Evolutionary conservation across 2,797 vertebrate species (phyloP), one percentile per base, ranked within the genome.

Genomic region (Acrocephalus scirpaceus): DNA sequence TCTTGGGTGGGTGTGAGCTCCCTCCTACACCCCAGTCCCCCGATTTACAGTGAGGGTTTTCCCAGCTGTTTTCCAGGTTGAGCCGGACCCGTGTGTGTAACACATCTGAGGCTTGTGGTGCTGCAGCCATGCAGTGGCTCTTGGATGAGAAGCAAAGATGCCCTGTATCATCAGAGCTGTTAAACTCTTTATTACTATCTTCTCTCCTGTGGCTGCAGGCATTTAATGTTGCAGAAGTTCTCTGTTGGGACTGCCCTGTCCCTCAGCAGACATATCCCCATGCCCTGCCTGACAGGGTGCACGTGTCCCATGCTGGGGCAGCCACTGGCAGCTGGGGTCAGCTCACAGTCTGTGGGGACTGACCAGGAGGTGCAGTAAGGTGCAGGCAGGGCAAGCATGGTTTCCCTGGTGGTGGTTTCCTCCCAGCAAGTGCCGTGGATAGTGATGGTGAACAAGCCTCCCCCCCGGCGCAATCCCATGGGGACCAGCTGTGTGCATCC

Each of bases 341-440:
- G 72, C 5, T 0, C 40, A 14, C 2, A 30, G 57, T 61, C 13
- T 18, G 48, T 34, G 50, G 40, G 29, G 18, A 23, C 56, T 77
- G 48, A 61, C 20, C 73, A 54, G 40, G 56, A n/a, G 13, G 7
- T 78, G 30, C 62, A 56, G 13, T 32, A 30, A 44, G 65, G n/a
- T 19, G 67, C 26, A 38, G 2, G 2, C 3, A 12, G 25, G 40
- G 14, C 0, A 0, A 58, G 14, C 0, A 1, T 57, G 30, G 20
- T 73, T 86, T 71, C 38, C 53, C 38, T 7, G 10, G 25, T 11
- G 1, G 13, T n/a, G 9, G 23, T 48, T 76, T 86, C 38, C 66
- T 87, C 60, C 27, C 71, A 61, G 38, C 32, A 64, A 48, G 70
- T 1, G 2, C 45, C 0, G 2, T 42, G 56, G 44, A 17, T 42